These are phyloP conservation scores for Rapana venosa DNA, from an alignment of 2,888 invertebrate species.

Conservation along the genomic window DNA sequence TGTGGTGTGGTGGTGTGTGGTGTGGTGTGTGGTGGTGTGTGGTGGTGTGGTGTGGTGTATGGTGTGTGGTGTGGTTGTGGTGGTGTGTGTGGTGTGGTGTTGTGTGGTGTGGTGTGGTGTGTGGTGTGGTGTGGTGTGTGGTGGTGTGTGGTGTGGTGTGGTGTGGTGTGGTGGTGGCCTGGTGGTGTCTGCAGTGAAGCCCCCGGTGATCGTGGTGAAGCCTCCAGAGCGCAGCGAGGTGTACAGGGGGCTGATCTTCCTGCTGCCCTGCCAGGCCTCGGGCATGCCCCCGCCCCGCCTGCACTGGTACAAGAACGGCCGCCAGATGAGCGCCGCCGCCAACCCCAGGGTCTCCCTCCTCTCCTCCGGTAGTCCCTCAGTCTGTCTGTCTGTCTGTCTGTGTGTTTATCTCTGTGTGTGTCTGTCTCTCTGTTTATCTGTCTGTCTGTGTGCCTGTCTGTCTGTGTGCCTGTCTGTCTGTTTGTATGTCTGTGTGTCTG, in stretches of 20 bases:
- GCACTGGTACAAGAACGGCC: conserved; percentile 74
- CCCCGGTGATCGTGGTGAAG: conserved; percentile 71
- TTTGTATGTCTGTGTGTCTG: background rate
- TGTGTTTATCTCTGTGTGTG: too few relatives aligned
- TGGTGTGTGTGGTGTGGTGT: too few relatives aligned
- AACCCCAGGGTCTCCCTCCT: conserved; percentile 66
- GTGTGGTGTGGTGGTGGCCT: background rate
- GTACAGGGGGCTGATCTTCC: conserved; percentile 69
- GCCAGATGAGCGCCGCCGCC: conserved; percentile 58
- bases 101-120: too few relatives aligned
- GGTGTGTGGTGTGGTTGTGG: too few relatives aligned
- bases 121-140: too few relatives aligned
- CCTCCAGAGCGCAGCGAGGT: conserved; percentile 69
- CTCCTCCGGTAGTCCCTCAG: conserved; percentile 61
- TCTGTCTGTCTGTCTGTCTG: background rate
- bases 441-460: background rate
- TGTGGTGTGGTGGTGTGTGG: too few relatives aligned
- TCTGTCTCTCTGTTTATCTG: background rate
- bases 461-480: background rate
- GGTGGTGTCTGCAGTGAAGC: conserved; percentile 57
- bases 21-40: too few relatives aligned
- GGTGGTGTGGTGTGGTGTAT: too few relatives aligned
- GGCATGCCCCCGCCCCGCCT: conserved; percentile 71
- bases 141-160: too few relatives aligned
- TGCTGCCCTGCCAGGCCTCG: conserved; percentile 72